Evolutionary conservation across 2,797 vertebrate species (phyloP), one percentile per base, ranked within the genome.

Genomic region (Eulemur rubriventer): DNA sequence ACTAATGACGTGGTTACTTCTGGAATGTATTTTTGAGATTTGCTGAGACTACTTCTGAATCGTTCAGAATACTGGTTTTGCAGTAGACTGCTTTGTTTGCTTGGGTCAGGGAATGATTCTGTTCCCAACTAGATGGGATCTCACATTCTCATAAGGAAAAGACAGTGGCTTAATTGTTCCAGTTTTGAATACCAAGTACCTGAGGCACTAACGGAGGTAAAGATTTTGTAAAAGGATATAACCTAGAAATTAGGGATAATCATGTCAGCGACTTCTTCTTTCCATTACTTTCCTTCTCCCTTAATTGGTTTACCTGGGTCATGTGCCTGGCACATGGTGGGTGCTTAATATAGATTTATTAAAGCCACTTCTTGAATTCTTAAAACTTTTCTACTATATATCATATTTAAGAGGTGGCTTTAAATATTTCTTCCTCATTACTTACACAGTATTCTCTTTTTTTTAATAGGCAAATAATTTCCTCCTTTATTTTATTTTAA

Each of bases 361-460:
- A 76, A 52, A 69, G n/a, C 4, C 2, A 94, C 72, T 67, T 91
- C 94, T 46, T 78, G 57, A 91, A 78, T 48, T 78, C 35, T 92
- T 75, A 35, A 82, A 67, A 35, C 46, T 76, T 57, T 59, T 72
- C 84, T 30, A 57, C n/a, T 69, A 11, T 35, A 28, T 61, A 95
- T 82, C 43, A 76, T 22, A 78, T 82, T 75, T 33, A 90, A 79
- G 41, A 82, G 7, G 17, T 35, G 9, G 24, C 24, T 16, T 94
- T 67, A n/a, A 96, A n/a, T 83, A 57, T 63, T 73, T 75, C 73
- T 87, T 83, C 35, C 50, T 90, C 78, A 52, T 61, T 72, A 90
- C 30, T n/a, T 92, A 67, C 1, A 50, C 26, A 50, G 2, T 55
- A 86, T 73, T 94, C 82, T 86, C 79, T 65, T 28, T 63, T 28